phyloP scores from a whole-genome alignment of 2,797 vertebrate species.

The Myotis myotis region DNA sequence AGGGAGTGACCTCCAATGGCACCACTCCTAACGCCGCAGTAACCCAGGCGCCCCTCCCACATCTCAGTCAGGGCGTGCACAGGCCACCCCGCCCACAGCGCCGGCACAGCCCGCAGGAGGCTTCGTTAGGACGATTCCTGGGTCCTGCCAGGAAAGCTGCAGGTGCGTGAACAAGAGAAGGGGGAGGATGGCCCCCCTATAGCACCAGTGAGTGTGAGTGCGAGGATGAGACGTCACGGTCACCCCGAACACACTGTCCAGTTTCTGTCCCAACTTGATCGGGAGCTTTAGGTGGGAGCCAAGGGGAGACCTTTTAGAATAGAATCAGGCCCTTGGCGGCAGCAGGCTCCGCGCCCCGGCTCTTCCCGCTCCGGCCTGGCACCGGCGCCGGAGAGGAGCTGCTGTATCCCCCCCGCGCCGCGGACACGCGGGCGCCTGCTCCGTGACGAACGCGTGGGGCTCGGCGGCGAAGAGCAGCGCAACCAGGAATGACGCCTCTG shows the following conservation, averaged over 20 bases:
- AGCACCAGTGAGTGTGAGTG: neutral
- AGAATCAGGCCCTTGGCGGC: neutral
- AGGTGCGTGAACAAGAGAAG: neutral
- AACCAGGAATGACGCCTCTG: constrained; percentile 36
- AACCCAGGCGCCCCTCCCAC: neutral
- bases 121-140: constrained; percentile 2
- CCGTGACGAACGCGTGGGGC: constrained; percentile 24
- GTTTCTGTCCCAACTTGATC: neutral
- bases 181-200: neutral
- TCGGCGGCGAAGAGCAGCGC: constrained; percentile 3
- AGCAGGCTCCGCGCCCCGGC: rapidly evolving
- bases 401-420: neutral
- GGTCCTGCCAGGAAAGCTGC: constrained; percentile 45
- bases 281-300: neutral
- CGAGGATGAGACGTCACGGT: neutral
- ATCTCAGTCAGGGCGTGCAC: neutral
- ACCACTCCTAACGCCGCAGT: neutral
- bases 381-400: neutral
- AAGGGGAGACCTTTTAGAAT: neutral
- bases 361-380: neutral
- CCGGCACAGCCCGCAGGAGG: neutral
- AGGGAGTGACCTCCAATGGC: neutral
- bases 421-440: neutral
- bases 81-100: neutral
- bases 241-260: neutral